Base-by-base conservation (phyloP, 2,113 vertebrate genomes). In the Phycodurus eques region DNA sequence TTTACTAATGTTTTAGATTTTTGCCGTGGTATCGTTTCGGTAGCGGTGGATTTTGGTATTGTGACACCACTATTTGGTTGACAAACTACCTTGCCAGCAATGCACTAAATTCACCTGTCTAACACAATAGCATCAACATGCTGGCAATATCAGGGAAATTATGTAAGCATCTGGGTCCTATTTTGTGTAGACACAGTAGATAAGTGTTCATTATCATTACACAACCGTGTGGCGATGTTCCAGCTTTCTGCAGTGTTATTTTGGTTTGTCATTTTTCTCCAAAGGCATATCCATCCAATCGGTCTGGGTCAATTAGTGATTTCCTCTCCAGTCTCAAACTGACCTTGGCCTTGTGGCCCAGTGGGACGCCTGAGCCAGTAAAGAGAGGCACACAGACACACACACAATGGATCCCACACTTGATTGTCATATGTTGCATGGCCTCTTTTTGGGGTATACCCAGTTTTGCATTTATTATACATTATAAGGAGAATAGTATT, bases 251-350 rank as follows among this genome's bases (percentile, higher is more conserved):
- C 78, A 67, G 75, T 80, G 85, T 88, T 87, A 89, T 93, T 88
- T 85, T 79, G 57, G 71, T 81, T 79, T 83, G 83, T 90, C 84
- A 90, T 92, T 39, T 90, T 85, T 92, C 91, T 92, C 83, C 85
- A 90, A 73, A 51, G 63, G 83, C 81, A 78, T 70, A 74, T 87
- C 85, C 78, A 78, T 83, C 85, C 88, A 89, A 88, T 88, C 84
- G 71, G 74, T 81, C 66, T 67, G 60, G 67, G 80, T 90, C 90
- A 90, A 86, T 93, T 90, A 89, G 90, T 82, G 80, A 89, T 87
- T 91, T 91, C 88, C 85, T 87, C 81, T 91, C 78, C 46, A 70
- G 62, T 74, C 81, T 85, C 81, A 75, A 87, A 86, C 79, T 82
- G 59, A 69, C 72, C 46, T 79, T 80, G 72, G 76, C 84, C 80